Evolutionary conservation across 2,888 invertebrate genomes (phyloP).

Genomic region (Ochropacha duplaris): DNA sequence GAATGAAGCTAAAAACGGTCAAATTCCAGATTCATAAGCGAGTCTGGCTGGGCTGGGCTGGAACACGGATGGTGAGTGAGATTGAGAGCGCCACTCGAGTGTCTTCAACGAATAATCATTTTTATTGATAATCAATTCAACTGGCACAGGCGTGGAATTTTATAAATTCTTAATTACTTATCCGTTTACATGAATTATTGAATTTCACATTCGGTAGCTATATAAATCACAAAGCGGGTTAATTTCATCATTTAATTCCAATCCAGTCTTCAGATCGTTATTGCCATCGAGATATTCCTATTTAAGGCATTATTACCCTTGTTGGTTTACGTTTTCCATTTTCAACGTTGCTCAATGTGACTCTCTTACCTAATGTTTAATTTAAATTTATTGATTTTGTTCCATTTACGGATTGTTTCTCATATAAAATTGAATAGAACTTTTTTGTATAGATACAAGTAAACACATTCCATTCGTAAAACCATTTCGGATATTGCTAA

Average conservation of each 20-base stretch:
- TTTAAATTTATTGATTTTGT: not conserved
- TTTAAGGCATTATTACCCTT: conserved; percentile 4
- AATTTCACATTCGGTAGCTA: conserved; percentile 24
- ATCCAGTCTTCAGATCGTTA: not conserved
- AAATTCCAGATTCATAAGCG: conserved; percentile 74
- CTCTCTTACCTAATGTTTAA: conserved; percentile 1
- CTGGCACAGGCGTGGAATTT: conserved; percentile 22
- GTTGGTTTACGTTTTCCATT: not conserved
- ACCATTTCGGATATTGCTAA: not conserved
- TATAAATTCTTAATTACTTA: conserved; percentile 36
- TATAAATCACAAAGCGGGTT: conserved; percentile 25
- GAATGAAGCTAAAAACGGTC: conserved; percentile 75
- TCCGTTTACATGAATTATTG: conserved; percentile 38
- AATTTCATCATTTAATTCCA: conserved; percentile 21
- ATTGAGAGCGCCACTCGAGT: conserved; percentile 36
- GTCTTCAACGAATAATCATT: conserved; percentile 47
- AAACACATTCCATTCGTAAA: not conserved
- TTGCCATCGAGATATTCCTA: not conserved
- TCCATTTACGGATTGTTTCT: not conserved
- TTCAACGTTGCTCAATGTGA: not conserved
- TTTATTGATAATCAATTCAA: conserved; percentile 49
- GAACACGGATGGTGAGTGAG: conserved; percentile 38
- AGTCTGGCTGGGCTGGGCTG: conserved; percentile 11
- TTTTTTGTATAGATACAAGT: not conserved
- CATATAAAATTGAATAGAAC: not conserved